Evolutionary conservation across 2,113 vertebrate species (phyloP).

Genomic region (Turdus rufiventris): DNA sequence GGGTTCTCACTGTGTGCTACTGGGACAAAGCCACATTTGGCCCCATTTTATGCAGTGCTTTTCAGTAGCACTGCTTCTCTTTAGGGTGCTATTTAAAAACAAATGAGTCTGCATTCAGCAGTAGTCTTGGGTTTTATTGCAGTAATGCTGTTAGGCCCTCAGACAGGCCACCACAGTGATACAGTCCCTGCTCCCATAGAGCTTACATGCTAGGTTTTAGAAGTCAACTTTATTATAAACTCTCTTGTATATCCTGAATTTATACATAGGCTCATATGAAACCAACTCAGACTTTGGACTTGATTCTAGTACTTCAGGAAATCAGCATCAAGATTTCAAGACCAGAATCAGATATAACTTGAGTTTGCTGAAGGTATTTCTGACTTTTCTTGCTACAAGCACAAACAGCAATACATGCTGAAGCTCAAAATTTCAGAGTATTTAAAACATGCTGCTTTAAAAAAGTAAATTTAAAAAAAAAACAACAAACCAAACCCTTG

Average conservation of each 20-base stretch:
- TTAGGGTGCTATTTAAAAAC: not conserved
- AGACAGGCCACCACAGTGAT: not conserved
- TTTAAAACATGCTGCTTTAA: not conserved
- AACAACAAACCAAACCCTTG: not conserved
- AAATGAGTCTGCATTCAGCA: not conserved
- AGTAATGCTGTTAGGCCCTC: not conserved
- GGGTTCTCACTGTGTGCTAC: not conserved
- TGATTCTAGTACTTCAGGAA: not conserved
- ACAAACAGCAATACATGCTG: not conserved
- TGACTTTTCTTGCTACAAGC: not conserved
- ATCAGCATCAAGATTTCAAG: not conserved
- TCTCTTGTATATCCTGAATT: not conserved
- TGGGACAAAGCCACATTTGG: not conserved
- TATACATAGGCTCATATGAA: not conserved
- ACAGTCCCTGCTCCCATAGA: constrained; percentile 18
- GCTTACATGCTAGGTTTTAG: constrained; percentile 30
- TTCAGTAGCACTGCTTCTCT: not conserved
- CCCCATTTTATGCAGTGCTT: not conserved
- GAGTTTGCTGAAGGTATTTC: not conserved
- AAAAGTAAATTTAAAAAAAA: not conserved
- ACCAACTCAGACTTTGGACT: not conserved
- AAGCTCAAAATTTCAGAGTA: not conserved
- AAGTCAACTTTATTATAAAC: not conserved
- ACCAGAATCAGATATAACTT: not conserved
- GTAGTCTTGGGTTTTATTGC: constrained; percentile 46